Conservation (phyloP, 1,140 invertebrate genomes). For the Liolophura sinensis region DNA sequence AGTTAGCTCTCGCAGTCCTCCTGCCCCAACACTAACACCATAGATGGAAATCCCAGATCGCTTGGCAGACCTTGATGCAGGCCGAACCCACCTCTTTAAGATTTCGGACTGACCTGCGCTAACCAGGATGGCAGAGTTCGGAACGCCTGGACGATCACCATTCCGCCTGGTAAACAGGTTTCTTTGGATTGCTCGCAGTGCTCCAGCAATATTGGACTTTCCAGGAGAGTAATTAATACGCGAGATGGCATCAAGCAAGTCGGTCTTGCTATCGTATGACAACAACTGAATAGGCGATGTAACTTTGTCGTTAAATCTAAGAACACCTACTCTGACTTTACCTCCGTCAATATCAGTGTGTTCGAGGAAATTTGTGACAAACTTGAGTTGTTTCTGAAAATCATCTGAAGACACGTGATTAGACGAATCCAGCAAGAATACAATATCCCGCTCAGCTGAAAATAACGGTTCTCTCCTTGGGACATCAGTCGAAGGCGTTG, state of each 20-base stretch:
- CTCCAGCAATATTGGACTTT: slow-evolving; percentile 42
- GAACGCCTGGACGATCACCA: slow-evolving; percentile 36
- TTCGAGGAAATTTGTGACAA: slow-evolving; percentile 30
- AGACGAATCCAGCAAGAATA: slow-evolving; percentile 38
- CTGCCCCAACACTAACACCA: slow-evolving; percentile 29
- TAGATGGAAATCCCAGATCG: slow-evolving; percentile 29
- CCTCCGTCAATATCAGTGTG: slow-evolving; percentile 31
- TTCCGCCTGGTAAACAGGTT: slow-evolving; percentile 28
- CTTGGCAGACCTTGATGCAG: slow-evolving; percentile 26
- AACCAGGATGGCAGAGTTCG: slow-evolving; percentile 38
- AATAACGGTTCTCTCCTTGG: too few species aligned
- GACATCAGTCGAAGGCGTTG: too few species aligned
- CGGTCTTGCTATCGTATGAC: slow-evolving; percentile 16
- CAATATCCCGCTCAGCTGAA: slow-evolving; percentile 30
- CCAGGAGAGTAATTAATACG: slow-evolving; percentile 36
- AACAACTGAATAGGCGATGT: slow-evolving; percentile 35
- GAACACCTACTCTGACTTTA: slow-evolving; percentile 21
- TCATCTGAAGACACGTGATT: slow-evolving; percentile 33
- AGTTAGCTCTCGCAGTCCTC: slow-evolving; percentile 21
- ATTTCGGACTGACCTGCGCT: slow-evolving; percentile 48
- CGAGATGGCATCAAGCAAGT: slow-evolving; percentile 31
- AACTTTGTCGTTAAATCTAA: slow-evolving; percentile 25
- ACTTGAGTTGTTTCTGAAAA: slow-evolving; percentile 36
- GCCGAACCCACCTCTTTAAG: slow-evolving; percentile 26
- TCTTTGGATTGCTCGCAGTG: slow-evolving; percentile 28